Evolutionary conservation across 2,888 invertebrate species (phyloP).

Genomic region (Timandra comae): DNA sequence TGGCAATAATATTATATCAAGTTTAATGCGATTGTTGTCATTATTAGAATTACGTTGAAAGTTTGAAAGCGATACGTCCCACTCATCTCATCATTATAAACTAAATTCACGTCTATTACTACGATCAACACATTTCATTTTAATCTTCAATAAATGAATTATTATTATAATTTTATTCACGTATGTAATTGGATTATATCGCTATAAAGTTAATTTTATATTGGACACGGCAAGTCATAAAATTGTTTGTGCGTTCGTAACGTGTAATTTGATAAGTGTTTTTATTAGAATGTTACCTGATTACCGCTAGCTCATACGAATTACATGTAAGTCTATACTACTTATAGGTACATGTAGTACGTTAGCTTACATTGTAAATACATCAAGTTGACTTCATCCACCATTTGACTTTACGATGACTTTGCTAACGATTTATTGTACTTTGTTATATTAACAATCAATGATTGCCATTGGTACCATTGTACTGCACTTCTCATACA

Average conservation of each 20-base stretch:
- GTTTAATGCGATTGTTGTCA: too few species aligned
- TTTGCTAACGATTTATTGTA: too few species aligned
- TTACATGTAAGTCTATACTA: conserved; percentile 4
- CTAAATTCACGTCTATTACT: too few species aligned
- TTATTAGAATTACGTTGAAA: conserved; percentile 7
- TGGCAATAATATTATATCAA: too few species aligned
- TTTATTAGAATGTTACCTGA: conserved; percentile 7
- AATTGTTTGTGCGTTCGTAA: conserved; percentile 3
- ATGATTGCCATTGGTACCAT: too few species aligned
- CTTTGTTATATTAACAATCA: too few species aligned
- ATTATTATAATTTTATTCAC: conserved; percentile 7
- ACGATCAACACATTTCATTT: conserved; percentile 2
- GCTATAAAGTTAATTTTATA: conserved; percentile 1
- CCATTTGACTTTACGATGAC: too few species aligned
- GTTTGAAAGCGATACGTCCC: conserved; percentile 11
- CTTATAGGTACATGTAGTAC: neutral
- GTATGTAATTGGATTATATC: conserved; percentile 6
- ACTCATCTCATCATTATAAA: conserved; percentile 3
- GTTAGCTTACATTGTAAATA: neutral
- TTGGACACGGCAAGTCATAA: conserved; percentile 4
- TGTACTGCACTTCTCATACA: too few species aligned
- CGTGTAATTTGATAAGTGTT: conserved; percentile 11
- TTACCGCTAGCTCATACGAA: conserved; percentile 8
- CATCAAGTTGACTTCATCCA: too few species aligned
- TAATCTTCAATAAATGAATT: conserved; percentile 8